Conservation (phyloP, 2,113 vertebrate species). For the Lagopus leucura region DNA sequence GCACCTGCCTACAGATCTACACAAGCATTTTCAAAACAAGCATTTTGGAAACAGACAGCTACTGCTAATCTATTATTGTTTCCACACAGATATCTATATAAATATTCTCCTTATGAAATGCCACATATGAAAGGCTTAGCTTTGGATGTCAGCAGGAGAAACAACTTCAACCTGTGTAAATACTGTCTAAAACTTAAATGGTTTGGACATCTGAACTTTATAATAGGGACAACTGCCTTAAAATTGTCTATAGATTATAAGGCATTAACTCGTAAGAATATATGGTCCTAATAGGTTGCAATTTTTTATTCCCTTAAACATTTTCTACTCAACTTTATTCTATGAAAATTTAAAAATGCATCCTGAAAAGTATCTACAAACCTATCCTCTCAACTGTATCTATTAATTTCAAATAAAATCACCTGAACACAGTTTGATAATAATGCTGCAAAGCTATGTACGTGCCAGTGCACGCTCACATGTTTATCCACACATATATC, state of each 20-base stretch:
- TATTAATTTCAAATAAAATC: slow-evolving; percentile 32
- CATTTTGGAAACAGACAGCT: slow-evolving; percentile 42
- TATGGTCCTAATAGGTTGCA: background rate
- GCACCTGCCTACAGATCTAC: slow-evolving; percentile 51
- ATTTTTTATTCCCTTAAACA: background rate
- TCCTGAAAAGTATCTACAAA: background rate
- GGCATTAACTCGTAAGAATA: background rate
- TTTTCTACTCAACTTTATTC: background rate
- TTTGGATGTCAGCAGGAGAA: background rate
- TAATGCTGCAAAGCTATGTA: background rate
- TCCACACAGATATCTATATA: slow-evolving; percentile 50
- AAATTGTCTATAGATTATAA: background rate
- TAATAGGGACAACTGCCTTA: background rate
- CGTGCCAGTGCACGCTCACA: background rate
- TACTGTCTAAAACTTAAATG: background rate
- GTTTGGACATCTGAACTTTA: background rate
- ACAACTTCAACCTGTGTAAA: background rate
- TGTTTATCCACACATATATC: background rate
- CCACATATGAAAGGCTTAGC: background rate
- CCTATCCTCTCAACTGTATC: background rate
- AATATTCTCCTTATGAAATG: slow-evolving; percentile 8
- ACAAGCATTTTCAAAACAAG: slow-evolving; percentile 45
- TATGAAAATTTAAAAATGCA: slow-evolving; percentile 3
- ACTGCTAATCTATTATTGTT: slow-evolving; percentile 57
- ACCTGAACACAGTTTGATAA: background rate